These are phyloP conservation scores for Brachionus paranguensis DNA, from an alignment of 1,140 invertebrate genomes.

Conservation along the genomic window DNA sequence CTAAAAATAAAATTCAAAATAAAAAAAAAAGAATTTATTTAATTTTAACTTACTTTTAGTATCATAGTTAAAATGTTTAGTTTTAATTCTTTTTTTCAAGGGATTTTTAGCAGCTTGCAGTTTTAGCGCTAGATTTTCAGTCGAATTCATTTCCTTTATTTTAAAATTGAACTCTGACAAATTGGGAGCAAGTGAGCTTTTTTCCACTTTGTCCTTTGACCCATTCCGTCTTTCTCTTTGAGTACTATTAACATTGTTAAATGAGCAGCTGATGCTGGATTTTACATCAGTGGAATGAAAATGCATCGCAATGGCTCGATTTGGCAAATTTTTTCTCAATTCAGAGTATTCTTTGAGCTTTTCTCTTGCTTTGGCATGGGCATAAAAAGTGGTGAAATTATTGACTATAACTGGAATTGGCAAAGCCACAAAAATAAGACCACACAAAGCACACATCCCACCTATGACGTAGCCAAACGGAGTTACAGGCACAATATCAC, in stretches of 20 bases:
- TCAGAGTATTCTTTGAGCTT: constrained; percentile 32
- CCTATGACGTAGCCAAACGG: constrained; percentile 27
- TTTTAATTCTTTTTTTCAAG: neutral
- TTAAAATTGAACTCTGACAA: neutral
- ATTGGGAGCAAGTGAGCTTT: neutral
- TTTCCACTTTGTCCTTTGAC: neutral
- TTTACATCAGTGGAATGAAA: constrained; percentile 22
- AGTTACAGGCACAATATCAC: constrained; percentile 36
- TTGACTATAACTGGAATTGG: constrained; percentile 40
- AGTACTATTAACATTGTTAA: neutral
- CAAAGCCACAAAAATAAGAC: constrained; percentile 28
- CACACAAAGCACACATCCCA: constrained; percentile 26
- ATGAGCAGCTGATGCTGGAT: neutral
- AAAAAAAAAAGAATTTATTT: neutral
- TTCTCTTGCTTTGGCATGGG: neutral
- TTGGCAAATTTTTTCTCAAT: neutral
- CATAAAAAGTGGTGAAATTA: constrained; percentile 38
- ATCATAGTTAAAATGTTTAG: neutral
- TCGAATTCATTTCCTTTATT: neutral
- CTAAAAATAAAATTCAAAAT: neutral
- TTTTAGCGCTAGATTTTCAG: neutral
- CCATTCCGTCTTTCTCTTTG: neutral
- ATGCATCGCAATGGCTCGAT: neutral
- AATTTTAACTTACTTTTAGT: neutral
- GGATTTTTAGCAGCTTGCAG: neutral